phyloP scores from a whole-genome alignment of 2,888 invertebrate genomes.

The Linhomoeus sp. region DNA sequence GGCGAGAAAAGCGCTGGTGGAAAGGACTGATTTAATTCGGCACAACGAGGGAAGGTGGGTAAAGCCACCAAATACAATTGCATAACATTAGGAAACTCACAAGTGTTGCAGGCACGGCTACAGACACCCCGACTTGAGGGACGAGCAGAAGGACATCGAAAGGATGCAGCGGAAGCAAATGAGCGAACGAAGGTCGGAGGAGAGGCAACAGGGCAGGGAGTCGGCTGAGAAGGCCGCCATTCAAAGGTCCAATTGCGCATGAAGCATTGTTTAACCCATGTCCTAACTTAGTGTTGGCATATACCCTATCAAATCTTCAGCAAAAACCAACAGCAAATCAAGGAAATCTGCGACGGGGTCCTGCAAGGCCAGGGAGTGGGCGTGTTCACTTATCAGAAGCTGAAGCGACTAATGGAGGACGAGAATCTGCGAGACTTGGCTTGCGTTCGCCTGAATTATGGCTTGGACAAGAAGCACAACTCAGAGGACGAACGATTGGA shows the following conservation, averaged over 20 bases:
- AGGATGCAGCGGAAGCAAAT: neutral
- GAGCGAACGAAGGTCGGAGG: neutral
- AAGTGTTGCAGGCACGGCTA: too few relatives aligned
- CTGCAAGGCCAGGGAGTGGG: constrained; percentile 81
- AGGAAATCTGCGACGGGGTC: constrained; percentile 36
- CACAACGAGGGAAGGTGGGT: constrained; percentile 43
- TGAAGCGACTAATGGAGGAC: constrained; percentile 64
- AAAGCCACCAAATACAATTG: too few relatives aligned
- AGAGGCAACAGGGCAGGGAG: constrained; percentile 7
- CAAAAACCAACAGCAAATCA: constrained; percentile 25
- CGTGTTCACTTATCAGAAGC: constrained; percentile 57
- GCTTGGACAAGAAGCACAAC: constrained; percentile 71
- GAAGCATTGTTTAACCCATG: too few relatives aligned
- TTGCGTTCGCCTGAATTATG: constrained; percentile 77
- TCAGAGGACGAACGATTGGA: constrained; percentile 82
- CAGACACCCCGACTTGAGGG: too few relatives aligned
- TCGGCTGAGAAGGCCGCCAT: constrained; percentile 14
- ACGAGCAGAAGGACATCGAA: neutral
- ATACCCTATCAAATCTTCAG: too few relatives aligned
- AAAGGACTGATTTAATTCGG: constrained; percentile 66
- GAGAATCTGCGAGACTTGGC: constrained; percentile 91
- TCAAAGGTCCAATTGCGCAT: constrained; percentile 12
- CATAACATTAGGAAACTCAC: too few relatives aligned
- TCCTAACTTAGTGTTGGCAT: too few relatives aligned
- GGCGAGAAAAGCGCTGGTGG: constrained; percentile 40